Evolutionary conservation across 2,888 invertebrate genomes (phyloP).

Genomic region (Coelogynopora nodosa): DNA sequence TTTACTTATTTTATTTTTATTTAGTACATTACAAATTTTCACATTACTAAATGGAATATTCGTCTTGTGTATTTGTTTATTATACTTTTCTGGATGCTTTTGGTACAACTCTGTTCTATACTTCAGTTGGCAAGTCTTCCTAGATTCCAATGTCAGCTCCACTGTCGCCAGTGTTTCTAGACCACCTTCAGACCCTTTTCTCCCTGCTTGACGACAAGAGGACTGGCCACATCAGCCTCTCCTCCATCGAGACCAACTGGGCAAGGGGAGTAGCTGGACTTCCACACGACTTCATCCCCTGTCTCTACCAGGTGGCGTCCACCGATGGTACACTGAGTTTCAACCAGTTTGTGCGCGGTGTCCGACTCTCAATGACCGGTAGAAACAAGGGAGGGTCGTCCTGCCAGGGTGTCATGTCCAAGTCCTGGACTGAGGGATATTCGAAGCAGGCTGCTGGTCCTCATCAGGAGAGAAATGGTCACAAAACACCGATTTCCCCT

Average conservation of each 20-base stretch:
- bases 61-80: no score
- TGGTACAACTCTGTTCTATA: no score
- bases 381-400: neutral
- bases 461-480: neutral
- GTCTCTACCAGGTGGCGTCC: constrained; percentile 2
- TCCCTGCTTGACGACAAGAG: neutral
- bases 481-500: neutral
- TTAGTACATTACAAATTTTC: no score
- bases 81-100: no score
- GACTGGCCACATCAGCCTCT: neutral
- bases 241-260: neutral
- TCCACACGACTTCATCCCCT: neutral
- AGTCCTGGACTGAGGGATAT: neutral
- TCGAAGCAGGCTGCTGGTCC: neutral
- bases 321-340: neutral
- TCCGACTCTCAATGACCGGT: neutral
- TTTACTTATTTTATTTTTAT: no score
- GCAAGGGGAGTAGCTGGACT: neutral
- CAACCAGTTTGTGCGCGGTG: neutral
- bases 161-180: constrained; percentile 1
- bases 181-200: neutral
- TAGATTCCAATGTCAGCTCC: neutral
- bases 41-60: no score
- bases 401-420: neutral
- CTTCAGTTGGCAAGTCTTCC: no score